Percentiles rank a stretch among this genome's conserved stretches.
These are phyloP conservation scores for Zapus hudsonius DNA, from an alignment of 2,113 vertebrate species.

Conservation along the genomic window DNA sequence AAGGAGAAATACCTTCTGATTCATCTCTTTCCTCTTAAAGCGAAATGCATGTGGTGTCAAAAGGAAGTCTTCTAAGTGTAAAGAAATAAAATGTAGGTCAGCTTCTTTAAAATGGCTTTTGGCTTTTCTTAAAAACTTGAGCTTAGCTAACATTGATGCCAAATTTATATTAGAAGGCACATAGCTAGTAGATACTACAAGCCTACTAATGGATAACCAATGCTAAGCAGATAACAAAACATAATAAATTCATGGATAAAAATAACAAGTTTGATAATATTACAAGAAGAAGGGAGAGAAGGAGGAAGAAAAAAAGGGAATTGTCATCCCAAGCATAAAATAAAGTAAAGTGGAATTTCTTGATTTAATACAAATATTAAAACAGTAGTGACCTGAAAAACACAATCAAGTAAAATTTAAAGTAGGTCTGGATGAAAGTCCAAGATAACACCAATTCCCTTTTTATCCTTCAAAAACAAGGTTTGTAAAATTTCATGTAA, in stretches of 20 bases:
- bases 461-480: not conserved
- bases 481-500: not conserved
- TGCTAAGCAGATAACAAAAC: not conserved
- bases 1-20: not conserved
- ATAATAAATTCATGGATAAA: not conserved
- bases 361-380: slow-evolving; percentile 6
- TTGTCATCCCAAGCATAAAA: not conserved
- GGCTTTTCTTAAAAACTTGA: slow-evolving; percentile 17
- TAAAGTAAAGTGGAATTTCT: not conserved
- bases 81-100: not conserved
- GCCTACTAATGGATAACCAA: not conserved
- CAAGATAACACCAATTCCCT: not conserved
- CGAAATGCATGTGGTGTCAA: not conserved
- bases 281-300: no score
- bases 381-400: slow-evolving; percentile 25
- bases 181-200: slow-evolving; percentile 19
- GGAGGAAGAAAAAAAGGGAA: not conserved
- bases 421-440: slow-evolving; percentile 20
- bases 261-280: not conserved
- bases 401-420: not conserved
- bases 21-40: not conserved
- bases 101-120: not conserved
- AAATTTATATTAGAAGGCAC: not conserved
- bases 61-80: not conserved
- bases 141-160: not conserved